Evolutionary conservation across 2,113 vertebrate species (phyloP).

Genomic region (Ursus arctos): DNA sequence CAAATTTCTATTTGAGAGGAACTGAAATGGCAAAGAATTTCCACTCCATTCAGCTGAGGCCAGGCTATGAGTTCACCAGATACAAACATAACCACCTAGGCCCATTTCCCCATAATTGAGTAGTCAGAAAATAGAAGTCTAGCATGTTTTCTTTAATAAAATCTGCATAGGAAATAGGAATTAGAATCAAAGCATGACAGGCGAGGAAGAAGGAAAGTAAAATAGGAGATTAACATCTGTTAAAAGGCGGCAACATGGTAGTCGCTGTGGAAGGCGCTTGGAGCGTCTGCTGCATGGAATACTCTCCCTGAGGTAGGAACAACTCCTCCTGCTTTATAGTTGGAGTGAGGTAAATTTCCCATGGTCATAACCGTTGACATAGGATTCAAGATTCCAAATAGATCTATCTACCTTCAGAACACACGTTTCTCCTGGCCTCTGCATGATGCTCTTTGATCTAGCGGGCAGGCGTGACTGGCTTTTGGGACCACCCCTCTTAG

Average conservation of each 20-base stretch:
- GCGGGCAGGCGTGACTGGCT: not conserved
- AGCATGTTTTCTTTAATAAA: not conserved
- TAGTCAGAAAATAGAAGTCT: not conserved
- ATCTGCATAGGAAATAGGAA: not conserved
- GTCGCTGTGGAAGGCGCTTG: not conserved
- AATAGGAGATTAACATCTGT: not conserved
- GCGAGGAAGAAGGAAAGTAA: not conserved
- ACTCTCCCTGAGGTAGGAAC: not conserved
- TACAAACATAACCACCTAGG: not conserved
- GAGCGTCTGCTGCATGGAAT: not conserved
- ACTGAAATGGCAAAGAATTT: not conserved
- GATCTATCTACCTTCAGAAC: not conserved
- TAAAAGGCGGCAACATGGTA: not conserved
- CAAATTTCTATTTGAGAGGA: conserved; percentile 6
- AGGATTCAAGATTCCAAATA: not conserved
- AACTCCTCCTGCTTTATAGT: not conserved
- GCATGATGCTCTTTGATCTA: not conserved
- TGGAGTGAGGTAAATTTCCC: not conserved
- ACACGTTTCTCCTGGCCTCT: not conserved
- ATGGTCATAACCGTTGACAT: not conserved
- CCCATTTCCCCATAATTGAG: not conserved
- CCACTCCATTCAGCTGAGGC: not conserved
- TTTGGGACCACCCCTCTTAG: conserved; percentile 36
- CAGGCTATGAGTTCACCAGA: not conserved
- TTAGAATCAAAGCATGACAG: not conserved